Percentiles rank a stretch among this genome's conserved stretches.
Evolutionary conservation across 2,888 invertebrate species (phyloP).

Genomic region (Cheilosia pagana): DNA sequence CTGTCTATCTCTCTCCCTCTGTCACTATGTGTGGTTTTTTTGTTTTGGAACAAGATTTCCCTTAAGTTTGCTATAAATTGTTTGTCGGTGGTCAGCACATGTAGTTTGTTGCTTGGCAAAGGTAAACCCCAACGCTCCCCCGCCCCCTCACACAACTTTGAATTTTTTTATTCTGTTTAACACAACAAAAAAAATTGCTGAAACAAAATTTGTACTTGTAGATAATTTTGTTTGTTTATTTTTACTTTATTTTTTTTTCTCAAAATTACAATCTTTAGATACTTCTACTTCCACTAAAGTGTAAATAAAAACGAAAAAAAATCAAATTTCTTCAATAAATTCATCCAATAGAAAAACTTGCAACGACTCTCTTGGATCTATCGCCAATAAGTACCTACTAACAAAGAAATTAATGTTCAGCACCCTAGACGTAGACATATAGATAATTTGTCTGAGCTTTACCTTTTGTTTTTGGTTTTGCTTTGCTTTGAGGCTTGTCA

Average conservation of each 20-base stretch:
- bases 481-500: slow-evolving; percentile 69
- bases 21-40: slow-evolving; percentile 37
- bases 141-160: slow-evolving; percentile 12
- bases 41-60: slow-evolving; percentile 11
- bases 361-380: slow-evolving; percentile 65
- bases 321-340: slow-evolving; percentile 58
- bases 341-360: slow-evolving; percentile 58
- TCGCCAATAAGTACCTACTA: slow-evolving; percentile 67
- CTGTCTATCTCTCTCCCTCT: slow-evolving; percentile 3
- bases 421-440: slow-evolving; percentile 61
- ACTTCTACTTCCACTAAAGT: slow-evolving; percentile 73
- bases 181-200: slow-evolving; percentile 34
- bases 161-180: slow-evolving; percentile 20
- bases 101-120: slow-evolving; percentile 74
- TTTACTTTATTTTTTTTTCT: slow-evolving; percentile 44
- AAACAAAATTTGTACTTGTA: slow-evolving; percentile 44
- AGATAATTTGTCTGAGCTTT: slow-evolving; percentile 66
- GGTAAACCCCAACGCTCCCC: slow-evolving; percentile 26
- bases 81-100: slow-evolving; percentile 66
- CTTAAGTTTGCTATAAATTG: slow-evolving; percentile 51
- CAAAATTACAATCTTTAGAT: slow-evolving; percentile 63
- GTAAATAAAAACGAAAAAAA: slow-evolving; percentile 64
- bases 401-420: slow-evolving; percentile 40
- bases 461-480: slow-evolving; percentile 56
- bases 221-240: slow-evolving; percentile 56